Evolutionary conservation across 2,113 vertebrate genomes (phyloP), one percentile per base, ranked within the genome.

Genomic region (Phycodurus eques): DNA sequence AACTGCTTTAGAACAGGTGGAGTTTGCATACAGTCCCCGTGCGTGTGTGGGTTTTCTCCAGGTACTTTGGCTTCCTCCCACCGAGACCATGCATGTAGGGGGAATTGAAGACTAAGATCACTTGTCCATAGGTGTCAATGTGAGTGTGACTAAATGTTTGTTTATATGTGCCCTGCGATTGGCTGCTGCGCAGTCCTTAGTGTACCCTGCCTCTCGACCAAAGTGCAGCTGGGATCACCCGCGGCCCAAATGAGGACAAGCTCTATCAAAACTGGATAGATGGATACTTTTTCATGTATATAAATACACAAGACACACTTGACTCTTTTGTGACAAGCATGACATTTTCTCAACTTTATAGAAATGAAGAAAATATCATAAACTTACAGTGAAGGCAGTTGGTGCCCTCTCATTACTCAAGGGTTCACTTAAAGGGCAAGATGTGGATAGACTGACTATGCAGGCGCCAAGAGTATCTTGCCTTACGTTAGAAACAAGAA

Each of bases 361-460:
- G 22, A 59, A 59, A 59, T 59, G 27, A 59, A 56, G 9, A 56
- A 56, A 22, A 19, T 49, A 6, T 2, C 53, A 39, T 39, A 19
- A 53, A 53, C 1, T 44, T 72, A 10, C 44, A 63, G 68, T 10
- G 67, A 72, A 71, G 35, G n/a, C n/a, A 60, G 49, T 35, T 57
- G 8, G 57, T 61, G 54, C 62, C 20, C 19, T 20, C 39, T 75
- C 31, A 47, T 60, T n/a, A 33, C 51, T 9, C 43, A 11, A 3
- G 39, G 72, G 60, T 80, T 27, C 42, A 22, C 44, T 72, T 80
- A 86, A 88, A 89, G 84, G 83, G 88, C 89, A 89, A 82, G 75
- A 70, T 71, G 43, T 33, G 78, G 84, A 78, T 82, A 85, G 82
- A 77, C 72, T 80, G 75, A 69, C 84, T 49, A 60, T 19, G 39